Conservation (phyloP, 2,888 invertebrate genomes). For the Campoplex capitator region DNA sequence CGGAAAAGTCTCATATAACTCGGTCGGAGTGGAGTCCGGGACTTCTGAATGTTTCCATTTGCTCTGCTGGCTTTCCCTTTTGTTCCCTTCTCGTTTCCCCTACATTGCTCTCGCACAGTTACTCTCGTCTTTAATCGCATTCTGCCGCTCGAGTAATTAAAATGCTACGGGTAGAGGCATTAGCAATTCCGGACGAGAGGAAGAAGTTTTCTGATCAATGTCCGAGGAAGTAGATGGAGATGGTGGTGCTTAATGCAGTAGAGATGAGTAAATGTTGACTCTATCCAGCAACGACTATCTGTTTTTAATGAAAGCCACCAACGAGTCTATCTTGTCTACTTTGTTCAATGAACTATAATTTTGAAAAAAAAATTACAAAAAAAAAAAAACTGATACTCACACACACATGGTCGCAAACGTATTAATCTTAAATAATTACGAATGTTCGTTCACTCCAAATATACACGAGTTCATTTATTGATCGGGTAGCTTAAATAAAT, state of each 20-base stretch:
- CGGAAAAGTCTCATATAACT: conserved; percentile 66
- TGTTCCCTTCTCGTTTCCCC: conserved; percentile 65
- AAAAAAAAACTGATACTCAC: too few relatives aligned
- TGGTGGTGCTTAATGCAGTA: conserved; percentile 65
- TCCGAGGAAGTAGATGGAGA: conserved; percentile 57
- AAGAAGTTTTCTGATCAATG: conserved; percentile 69
- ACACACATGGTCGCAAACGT: background rate
- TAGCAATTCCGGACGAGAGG: conserved; percentile 65
- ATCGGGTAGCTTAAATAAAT: too few relatives aligned
- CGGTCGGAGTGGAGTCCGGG: conserved; percentile 49
- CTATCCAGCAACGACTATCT: conserved; percentile 59
- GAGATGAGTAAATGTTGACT: conserved; percentile 68
- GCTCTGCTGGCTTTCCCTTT: conserved; percentile 65
- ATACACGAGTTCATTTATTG: too few relatives aligned
- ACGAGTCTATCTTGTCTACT: conserved; percentile 17
- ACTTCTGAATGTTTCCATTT: conserved; percentile 73
- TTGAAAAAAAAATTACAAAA: background rate
- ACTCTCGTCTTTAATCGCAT: conserved; percentile 73
- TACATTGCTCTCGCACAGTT: conserved; percentile 72
- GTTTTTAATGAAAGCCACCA: conserved; percentile 59
- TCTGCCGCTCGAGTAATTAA: conserved; percentile 74
- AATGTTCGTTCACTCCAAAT: too few relatives aligned
- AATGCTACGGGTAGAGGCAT: conserved; percentile 70
- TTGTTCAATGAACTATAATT: background rate
- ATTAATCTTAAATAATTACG: background rate